Conservation (phyloP, 2,113 vertebrate species). For the Tautogolabrus adspersus region DNA sequence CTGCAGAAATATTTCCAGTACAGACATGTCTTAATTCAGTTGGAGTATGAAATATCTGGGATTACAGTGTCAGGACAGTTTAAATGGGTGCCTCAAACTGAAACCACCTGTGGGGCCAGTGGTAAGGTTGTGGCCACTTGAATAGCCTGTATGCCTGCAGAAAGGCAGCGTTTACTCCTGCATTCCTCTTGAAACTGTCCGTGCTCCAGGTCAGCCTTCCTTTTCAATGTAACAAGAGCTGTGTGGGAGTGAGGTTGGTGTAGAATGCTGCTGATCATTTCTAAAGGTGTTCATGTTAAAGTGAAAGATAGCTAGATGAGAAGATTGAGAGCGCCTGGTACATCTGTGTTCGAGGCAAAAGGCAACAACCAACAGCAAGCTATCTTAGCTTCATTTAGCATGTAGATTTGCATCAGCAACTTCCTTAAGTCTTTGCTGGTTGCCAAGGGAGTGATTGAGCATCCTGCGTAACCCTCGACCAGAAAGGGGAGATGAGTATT, state of each 20-base stretch:
- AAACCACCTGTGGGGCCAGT: neutral
- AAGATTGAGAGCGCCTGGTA: neutral
- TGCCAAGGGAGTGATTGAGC: neutral
- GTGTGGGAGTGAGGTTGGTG: neutral
- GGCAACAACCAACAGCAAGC: neutral
- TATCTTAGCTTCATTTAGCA: neutral
- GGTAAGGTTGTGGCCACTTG: neutral
- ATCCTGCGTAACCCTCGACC: neutral
- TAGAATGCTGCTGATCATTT: neutral
- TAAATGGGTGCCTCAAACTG: too few species aligned
- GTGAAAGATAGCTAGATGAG: neutral
- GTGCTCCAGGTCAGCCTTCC: neutral
- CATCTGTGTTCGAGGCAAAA: neutral
- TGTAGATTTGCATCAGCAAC: neutral
- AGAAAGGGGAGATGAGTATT: neutral
- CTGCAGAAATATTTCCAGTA: neutral
- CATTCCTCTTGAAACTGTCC: constrained; percentile 10
- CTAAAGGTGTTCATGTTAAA: neutral
- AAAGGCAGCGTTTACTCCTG: neutral
- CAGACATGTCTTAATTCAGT: too few species aligned
- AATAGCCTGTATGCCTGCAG: neutral
- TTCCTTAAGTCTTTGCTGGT: neutral
- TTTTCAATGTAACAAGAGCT: neutral
- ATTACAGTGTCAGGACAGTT: too few species aligned
- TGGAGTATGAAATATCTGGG: too few species aligned